Evolutionary conservation across 2,888 invertebrate genomes (phyloP), one percentile per base, ranked within the genome.

Genomic region (Torymus auratus): DNA sequence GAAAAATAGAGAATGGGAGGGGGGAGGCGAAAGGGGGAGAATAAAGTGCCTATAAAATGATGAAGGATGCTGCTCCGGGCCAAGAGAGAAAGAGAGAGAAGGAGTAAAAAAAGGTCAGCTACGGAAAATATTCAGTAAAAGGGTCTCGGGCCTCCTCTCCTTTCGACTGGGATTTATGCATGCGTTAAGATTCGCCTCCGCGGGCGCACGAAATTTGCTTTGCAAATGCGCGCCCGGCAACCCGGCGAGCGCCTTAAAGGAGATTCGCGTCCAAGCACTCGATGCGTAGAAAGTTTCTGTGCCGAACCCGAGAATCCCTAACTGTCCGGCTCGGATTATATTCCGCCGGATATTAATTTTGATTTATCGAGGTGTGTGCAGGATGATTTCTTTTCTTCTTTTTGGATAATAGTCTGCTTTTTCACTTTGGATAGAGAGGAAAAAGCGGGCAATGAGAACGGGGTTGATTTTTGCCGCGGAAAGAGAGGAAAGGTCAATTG

Each of bases 111-210:
- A 61, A 52, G 41, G 23, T 28, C 62, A 15, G 62, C 41, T 41
- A 62, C 13, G 4, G 28, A 70, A 58, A 58, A 70, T 50, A 70
- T 58, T 41, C 41, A 12, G 17, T 5, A 41, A 68, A 41, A 50
- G 58, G 17, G 12, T 41, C 41, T 14, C 11, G 13, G 23, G 13
- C 13, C 28, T 28, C 28, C 14, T 62, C 28, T 62, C 28, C 15
- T 60, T 60, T 10, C 11, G 60, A 60, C 14, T 15, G 10, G 15
- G n/a, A 62, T 64, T 73, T 73, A 73, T 13, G 64, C 14, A 41
- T 41, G 64, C 55, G 64, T 73, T 73, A 73, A 73, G 64, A 73
- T 73, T 73, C 28, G 28, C 56, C 20, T 72, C 11, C 17, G 53
- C 20, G 62, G 23, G 55, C 20, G 71, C 7, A 17, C 23, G 1